A percentile compares a stretch with the other conserved stretches of the same genome.
phyloP scores from a whole-genome alignment of 2,797 vertebrate species.

The Acipenser oxyrinchus region DNA sequence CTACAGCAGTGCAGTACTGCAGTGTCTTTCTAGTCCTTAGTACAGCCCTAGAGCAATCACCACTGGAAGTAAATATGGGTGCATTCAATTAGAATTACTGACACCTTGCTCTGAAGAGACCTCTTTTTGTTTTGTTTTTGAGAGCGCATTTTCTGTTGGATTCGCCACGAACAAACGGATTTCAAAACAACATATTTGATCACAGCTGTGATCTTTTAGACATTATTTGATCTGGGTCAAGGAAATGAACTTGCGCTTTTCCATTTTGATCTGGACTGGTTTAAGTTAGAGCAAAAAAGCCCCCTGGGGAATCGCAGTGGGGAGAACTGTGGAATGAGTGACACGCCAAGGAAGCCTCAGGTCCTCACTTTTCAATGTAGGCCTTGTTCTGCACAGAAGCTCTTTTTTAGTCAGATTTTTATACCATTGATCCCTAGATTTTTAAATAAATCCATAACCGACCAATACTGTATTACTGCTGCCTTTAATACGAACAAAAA shows the following conservation, averaged over 20 bases:
- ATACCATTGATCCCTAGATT: constrained; percentile 20
- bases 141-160: constrained; percentile 22
- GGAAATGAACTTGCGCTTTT: constrained; percentile 32
- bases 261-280: constrained; percentile 30
- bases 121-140: constrained; percentile 30
- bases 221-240: constrained; percentile 45
- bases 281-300: constrained; percentile 30
- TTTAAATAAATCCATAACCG: constrained; percentile 13
- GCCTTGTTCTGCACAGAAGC: no score
- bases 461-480: constrained; percentile 28
- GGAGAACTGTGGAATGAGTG: constrained; percentile 41
- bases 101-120: constrained; percentile 28
- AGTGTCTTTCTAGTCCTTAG: constrained; percentile 10
- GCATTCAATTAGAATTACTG: constrained; percentile 18
- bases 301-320: constrained; percentile 36
- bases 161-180: constrained; percentile 26
- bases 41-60: constrained; percentile 13
- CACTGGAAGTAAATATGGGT: constrained; percentile 18
- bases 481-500: constrained; percentile 24
- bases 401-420: constrained; percentile 8
- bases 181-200: constrained; percentile 24
- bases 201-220: constrained; percentile 42
- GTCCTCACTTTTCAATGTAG: constrained; percentile 16
- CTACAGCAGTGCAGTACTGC: no score
- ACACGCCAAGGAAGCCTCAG: constrained; percentile 49